Evolutionary conservation across 2,888 invertebrate species (phyloP).

Genomic region (Linyphia triangularis): DNA sequence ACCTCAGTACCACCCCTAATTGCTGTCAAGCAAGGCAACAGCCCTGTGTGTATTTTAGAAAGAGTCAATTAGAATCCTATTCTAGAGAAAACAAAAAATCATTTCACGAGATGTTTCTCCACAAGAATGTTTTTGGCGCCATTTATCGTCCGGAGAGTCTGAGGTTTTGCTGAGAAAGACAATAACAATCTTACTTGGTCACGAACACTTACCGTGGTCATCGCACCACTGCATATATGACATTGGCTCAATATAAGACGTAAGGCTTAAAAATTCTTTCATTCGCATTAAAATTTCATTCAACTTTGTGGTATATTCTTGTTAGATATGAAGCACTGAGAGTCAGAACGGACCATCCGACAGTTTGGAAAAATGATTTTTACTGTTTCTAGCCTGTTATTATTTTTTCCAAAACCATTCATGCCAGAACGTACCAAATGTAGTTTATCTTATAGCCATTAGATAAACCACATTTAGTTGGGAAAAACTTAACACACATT

Average conservation of each 20-base stretch:
- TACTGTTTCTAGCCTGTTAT: too few species aligned
- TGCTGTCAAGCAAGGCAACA: not conserved
- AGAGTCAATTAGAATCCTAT: constrained; percentile 42
- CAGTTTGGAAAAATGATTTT: too few species aligned
- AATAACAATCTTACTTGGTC: constrained; percentile 30
- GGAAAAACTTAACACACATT: too few species aligned
- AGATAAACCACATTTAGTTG: too few species aligned
- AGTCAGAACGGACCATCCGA: too few species aligned
- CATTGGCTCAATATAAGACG: constrained; percentile 25
- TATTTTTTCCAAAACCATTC: too few species aligned
- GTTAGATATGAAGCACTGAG: too few species aligned
- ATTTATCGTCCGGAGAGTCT: constrained; percentile 9
- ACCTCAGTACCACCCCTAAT: constrained; percentile 16
- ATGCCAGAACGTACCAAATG: too few species aligned
- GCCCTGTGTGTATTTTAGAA: constrained; percentile 4
- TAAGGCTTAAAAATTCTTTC: not conserved
- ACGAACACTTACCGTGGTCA: constrained; percentile 17
- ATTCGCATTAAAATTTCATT: constrained; percentile 17
- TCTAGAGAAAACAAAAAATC: not conserved
- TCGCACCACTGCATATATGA: constrained; percentile 43
- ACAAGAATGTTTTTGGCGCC: constrained; percentile 44
- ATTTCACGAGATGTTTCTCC: not conserved
- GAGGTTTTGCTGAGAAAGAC: constrained; percentile 25
- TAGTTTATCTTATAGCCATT: too few species aligned
- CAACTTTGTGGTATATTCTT: not conserved